These are phyloP conservation scores for Jacana jacana DNA, from an alignment of 2,113 vertebrate genomes.

Conservation along the genomic window DNA sequence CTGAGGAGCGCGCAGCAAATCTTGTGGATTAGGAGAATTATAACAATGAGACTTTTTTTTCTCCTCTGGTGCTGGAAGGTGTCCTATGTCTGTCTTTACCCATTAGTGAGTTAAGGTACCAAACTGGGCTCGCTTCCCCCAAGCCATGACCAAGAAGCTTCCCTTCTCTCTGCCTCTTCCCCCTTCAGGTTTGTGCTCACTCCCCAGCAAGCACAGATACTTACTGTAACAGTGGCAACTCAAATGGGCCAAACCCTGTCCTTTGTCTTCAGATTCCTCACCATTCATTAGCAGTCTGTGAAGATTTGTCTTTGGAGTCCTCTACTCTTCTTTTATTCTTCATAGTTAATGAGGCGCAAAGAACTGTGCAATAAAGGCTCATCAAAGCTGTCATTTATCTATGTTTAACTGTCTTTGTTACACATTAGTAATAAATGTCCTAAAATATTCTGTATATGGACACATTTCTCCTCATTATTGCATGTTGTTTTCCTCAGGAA, in stretches of 20 bases:
- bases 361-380: constrained; percentile 41
- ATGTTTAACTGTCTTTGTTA: constrained; percentile 9
- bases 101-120: background rate
- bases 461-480: background rate
- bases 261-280: background rate
- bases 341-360: constrained; percentile 61
- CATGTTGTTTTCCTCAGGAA: background rate
- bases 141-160: background rate
- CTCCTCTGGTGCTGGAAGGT: background rate
- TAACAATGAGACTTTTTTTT: background rate
- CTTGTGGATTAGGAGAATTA: background rate
- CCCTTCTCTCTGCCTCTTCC: background rate
- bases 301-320: constrained; percentile 45
- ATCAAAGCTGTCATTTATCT: constrained; percentile 55
- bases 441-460: background rate
- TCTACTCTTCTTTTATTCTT: constrained; percentile 46
- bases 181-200: background rate
- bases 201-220: background rate
- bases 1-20: background rate
- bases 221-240: background rate
- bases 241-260: background rate
- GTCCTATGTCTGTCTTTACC: background rate
- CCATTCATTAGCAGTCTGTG: background rate
- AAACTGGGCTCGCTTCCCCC: background rate
- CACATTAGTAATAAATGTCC: constrained; percentile 29